A percentile compares a stretch with the other conserved stretches of the same genome.
These are phyloP conservation scores for Myotis davidii DNA, from an alignment of 2,113 vertebrate genomes.

Conservation along the genomic window DNA sequence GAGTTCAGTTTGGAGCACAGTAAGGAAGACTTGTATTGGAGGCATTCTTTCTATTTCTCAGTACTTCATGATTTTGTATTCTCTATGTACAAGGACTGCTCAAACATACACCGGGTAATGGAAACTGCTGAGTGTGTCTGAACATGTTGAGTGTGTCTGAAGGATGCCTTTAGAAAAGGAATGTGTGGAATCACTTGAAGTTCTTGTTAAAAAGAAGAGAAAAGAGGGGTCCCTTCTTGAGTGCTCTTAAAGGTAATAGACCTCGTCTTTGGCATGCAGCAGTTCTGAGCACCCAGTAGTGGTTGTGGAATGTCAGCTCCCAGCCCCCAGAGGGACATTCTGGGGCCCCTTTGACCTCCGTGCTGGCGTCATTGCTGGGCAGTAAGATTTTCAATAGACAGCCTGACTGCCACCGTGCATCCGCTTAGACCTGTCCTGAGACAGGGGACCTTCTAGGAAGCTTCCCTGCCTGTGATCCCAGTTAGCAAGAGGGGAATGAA, in stretches of 20 bases:
- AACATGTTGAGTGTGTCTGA: not conserved
- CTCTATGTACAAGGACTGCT: not conserved
- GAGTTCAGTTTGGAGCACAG: not conserved
- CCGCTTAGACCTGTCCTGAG: constrained; percentile 46
- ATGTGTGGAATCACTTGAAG: not conserved
- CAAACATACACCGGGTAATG: not conserved
- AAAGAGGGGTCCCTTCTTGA: not conserved
- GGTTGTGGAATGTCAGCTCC: not conserved
- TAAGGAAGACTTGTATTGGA: not conserved
- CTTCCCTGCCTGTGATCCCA: constrained; percentile 9
- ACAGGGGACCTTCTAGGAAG: not conserved
- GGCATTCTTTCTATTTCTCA: not conserved
- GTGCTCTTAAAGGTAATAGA: not conserved
- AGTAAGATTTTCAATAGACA: constrained; percentile 54
- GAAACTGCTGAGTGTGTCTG: no score
- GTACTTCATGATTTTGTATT: not conserved
- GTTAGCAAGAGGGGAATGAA: constrained; percentile 20
- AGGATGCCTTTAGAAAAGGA: not conserved
- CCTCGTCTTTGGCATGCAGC: not conserved
- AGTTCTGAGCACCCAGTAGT: not conserved
- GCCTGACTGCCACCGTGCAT: not conserved
- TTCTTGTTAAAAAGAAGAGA: not conserved
- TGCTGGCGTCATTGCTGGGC: not conserved
- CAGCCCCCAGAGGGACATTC: not conserved
- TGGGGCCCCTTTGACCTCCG: not conserved